Base-by-base conservation (phyloP, 2,888 invertebrate genomes). In the Lepetodrilus schrolli region DNA sequence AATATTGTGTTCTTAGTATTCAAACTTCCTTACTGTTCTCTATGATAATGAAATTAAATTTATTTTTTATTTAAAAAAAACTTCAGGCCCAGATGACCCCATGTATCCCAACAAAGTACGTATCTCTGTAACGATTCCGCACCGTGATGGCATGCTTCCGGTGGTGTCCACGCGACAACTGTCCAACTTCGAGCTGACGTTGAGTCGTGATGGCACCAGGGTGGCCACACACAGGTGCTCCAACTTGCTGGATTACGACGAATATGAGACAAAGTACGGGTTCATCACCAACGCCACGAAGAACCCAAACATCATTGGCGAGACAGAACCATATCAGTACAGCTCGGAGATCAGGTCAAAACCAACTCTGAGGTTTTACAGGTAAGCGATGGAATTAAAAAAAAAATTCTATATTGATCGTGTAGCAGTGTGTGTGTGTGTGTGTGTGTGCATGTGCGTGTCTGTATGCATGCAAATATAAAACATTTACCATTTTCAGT, bases 111-210 rank as follows among this genome's bases (percentile, higher is more conserved):
- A 90, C 81, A 84, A 84, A 51, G 85, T 91, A 7, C 82, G 82
- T 20, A 74, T 91, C 38, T 84, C 87, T 3, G 84, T 91, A 5
- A 83, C 82, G 13, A 82, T 90, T 47, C 90, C 90, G 0, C 91
- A 91, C 78, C 83, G 86, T 69, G 91, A 90, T 78, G 90, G 90
- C 20, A 85, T 90, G 84, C 74, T 91, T 20, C 91, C 91, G 0
- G 83, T 86, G 21, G 81, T 90, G 26, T 90, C 90, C 8, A 90
- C 91, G 1, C 80, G 84, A 1, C 80, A 82, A 36, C 82, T 90
- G 47, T 86, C 90, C 34, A 90, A 90, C 83, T 90, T 90, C 81
- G 90, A 89, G 74, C 81, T 90, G 26, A 87, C 87, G 3, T 83
- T 91, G 13, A 89, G 88, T 76, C 85, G 84, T n/a, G 87, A 87